Conservation (phyloP, 2,888 invertebrate species). For the Stratiomys singularior region DNA sequence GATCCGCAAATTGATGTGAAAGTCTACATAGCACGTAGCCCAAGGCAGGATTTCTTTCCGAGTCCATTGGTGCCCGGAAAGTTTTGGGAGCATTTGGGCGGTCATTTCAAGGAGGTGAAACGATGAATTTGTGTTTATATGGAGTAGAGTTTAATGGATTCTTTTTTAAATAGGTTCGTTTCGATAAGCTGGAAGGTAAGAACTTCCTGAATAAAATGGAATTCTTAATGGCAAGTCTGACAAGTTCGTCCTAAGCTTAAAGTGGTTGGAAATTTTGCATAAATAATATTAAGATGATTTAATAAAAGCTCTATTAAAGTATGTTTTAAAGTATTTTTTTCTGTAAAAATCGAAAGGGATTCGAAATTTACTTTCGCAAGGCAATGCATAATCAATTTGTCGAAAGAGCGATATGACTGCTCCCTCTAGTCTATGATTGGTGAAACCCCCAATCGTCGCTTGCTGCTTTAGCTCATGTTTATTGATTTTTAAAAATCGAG, state of each 20-base stretch:
- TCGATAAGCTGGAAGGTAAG: constrained; percentile 95
- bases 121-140: constrained; percentile 9
- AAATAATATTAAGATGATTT: too few species aligned
- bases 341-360: too few species aligned
- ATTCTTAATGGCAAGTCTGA: constrained; percentile 82
- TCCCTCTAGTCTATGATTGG: too few species aligned
- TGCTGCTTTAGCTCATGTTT: too few species aligned
- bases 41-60: constrained; percentile 87
- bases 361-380: too few species aligned
- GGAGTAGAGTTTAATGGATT: neutral
- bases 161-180: constrained; percentile 67
- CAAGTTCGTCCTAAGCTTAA: constrained; percentile 57
- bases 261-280: too few species aligned
- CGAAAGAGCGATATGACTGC: too few species aligned
- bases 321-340: too few species aligned
- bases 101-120: constrained; percentile 85
- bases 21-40: constrained; percentile 89
- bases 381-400: too few species aligned
- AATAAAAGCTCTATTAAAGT: too few species aligned
- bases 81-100: constrained; percentile 95
- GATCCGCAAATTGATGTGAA: constrained; percentile 89
- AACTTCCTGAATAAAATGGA: constrained; percentile 98
- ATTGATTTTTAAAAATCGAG: too few species aligned
- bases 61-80: constrained; percentile 88
- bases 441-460: too few species aligned